Percentiles rank a stretch among this genome's conserved stretches.
phyloP scores from a whole-genome alignment of 2,113 vertebrate genomes.

The Alethe diademata region DNA sequence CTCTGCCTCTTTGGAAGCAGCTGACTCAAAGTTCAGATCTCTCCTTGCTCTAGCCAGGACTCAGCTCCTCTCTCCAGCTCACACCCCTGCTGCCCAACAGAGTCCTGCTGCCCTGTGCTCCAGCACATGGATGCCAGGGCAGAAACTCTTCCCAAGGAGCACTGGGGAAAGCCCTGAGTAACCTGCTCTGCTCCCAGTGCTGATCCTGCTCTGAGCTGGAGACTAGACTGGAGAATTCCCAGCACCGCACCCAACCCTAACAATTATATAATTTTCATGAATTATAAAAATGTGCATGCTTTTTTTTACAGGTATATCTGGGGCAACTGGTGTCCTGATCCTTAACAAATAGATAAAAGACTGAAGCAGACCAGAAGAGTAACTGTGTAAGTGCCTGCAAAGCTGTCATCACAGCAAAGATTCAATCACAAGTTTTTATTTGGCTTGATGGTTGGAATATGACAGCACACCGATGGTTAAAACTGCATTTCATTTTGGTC shows the following conservation, averaged over 20 bases:
- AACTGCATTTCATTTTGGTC: neutral
- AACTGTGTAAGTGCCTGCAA: neutral
- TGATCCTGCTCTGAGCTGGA: neutral
- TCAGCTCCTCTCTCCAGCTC: neutral
- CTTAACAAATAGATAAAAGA: neutral
- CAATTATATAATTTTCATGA: neutral
- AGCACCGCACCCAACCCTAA: neutral
- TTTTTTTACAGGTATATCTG: neutral
- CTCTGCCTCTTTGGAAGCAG: neutral
- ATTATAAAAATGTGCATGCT: neutral
- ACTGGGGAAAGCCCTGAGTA: neutral
- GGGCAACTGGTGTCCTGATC: neutral
- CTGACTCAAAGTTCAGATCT: neutral
- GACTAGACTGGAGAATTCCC: neutral
- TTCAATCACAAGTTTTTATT: neutral
- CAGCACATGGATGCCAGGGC: neutral
- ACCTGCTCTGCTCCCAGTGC: neutral
- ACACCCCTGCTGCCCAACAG: neutral
- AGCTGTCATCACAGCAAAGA: accelerated
- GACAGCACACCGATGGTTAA: neutral
- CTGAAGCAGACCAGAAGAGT: neutral
- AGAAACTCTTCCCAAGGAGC: neutral
- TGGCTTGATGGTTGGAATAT: neutral
- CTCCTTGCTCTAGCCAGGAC: neutral
- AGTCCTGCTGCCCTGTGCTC: neutral